Conservation (phyloP, 2,888 invertebrate species). For the Bhutanitis thaidina region DNA sequence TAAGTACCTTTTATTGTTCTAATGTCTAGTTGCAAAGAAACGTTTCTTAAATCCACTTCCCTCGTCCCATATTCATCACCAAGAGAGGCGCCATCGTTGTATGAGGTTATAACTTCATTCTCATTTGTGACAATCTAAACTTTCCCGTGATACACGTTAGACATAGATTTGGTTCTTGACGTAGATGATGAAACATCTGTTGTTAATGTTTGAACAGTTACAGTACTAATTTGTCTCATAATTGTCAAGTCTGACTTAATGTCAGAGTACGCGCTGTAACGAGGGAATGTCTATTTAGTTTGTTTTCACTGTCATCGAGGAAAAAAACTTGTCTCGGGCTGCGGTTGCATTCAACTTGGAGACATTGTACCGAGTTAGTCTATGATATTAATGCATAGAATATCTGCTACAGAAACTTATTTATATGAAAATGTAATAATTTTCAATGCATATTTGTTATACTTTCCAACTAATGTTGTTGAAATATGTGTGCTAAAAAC, state of each 20-base stretch:
- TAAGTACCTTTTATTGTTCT: slow-evolving; percentile 66
- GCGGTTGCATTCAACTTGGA: background rate
- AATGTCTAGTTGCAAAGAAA: too few species aligned
- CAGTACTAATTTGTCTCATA: background rate
- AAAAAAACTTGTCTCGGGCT: background rate
- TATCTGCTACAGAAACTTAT: background rate
- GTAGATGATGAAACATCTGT: too few species aligned
- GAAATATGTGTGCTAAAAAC: background rate
- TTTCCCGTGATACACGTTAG: too few species aligned
- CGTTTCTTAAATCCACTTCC: too few species aligned
- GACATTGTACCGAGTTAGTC: background rate
- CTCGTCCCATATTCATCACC: too few species aligned
- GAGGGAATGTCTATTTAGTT: background rate
- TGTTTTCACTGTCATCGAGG: background rate
- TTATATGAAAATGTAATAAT: background rate
- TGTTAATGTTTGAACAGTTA: too few species aligned
- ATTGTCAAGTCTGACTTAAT: background rate
- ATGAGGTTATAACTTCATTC: too few species aligned
- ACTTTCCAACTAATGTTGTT: background rate
- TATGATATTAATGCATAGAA: background rate
- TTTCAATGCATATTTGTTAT: background rate
- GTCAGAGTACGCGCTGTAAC: background rate
- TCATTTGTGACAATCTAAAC: too few species aligned
- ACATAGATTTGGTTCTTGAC: too few species aligned
- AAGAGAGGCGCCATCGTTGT: too few species aligned